These are phyloP conservation scores for Apocrypta bakeri DNA, from an alignment of 1,140 invertebrate species.

Conservation along the genomic window DNA sequence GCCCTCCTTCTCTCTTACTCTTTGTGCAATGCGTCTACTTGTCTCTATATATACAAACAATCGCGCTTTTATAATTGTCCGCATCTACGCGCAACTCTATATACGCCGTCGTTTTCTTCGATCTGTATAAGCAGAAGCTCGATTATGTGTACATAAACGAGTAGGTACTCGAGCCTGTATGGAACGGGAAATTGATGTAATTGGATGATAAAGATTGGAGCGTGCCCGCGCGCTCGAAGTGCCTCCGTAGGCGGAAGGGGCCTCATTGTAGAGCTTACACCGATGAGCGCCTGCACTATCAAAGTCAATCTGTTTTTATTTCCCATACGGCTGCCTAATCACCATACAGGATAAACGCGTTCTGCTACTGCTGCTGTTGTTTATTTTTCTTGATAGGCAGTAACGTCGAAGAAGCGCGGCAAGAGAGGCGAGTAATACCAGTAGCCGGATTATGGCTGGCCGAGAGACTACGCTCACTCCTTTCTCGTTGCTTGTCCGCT, in stretches of 20 bases:
- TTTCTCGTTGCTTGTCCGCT: neutral
- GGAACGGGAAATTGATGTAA: conserved; percentile 36
- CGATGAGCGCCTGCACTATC: neutral
- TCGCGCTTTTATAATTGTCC: conserved; percentile 21
- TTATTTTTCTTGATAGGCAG: neutral
- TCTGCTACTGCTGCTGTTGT: neutral
- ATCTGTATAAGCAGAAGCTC: too few relatives aligned
- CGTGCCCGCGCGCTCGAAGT: conserved; percentile 33
- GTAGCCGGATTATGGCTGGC: neutral
- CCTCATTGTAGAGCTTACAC: neutral
- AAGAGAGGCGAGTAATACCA: conserved; percentile 10
- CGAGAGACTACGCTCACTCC: neutral
- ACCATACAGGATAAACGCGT: conserved; percentile 1
- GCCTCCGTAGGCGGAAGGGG: conserved; percentile 14
- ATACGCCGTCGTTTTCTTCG: neutral
- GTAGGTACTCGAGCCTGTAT: neutral
- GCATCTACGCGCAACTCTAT: neutral
- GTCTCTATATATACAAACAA: too few relatives aligned
- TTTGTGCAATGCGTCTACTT: neutral
- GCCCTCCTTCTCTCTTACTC: neutral
- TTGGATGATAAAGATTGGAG: conserved; percentile 44
- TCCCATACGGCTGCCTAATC: conserved; percentile 1
- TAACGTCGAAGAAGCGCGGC: conserved; percentile 1
- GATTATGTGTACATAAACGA: too few relatives aligned
- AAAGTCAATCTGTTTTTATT: neutral